These are phyloP conservation scores for Esox lucius DNA, from an alignment of 2,797 vertebrate genomes.

Conservation along the genomic window DNA sequence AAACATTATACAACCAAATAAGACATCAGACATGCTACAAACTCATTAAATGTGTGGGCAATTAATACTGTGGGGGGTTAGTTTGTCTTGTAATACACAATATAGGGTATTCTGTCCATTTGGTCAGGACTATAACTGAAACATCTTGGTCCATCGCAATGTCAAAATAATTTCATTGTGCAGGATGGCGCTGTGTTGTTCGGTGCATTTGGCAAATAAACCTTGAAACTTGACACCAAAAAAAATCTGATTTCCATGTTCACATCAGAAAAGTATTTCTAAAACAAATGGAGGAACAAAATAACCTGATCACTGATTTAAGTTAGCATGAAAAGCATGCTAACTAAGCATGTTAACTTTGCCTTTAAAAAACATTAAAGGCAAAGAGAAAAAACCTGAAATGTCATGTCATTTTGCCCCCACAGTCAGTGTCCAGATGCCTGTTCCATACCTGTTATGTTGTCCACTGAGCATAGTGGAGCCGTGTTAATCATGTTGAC, in stretches of 20 bases:
- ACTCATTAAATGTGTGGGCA: neutral
- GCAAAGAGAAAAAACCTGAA: neutral
- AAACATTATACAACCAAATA: neutral
- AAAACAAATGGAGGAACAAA: neutral
- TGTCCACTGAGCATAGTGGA: slow-evolving; percentile 85
- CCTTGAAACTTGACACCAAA: too few species aligned
- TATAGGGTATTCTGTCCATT: neutral
- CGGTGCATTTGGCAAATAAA: too few species aligned
- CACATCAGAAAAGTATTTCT: neutral
- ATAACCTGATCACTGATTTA: neutral
- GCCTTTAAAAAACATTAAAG: neutral
- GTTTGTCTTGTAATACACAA: neutral
- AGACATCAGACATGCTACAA: neutral
- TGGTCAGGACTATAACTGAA: neutral
- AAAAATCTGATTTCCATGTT: neutral
- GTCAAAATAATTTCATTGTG: too few species aligned
- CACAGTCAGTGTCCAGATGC: neutral
- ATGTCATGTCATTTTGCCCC: neutral
- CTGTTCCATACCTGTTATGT: slow-evolving; percentile 82
- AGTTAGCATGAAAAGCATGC: neutral
- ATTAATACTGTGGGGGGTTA: neutral
- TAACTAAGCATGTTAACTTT: too few species aligned
- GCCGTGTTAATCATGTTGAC: slow-evolving; percentile 93
- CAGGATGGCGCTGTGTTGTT: too few species aligned
- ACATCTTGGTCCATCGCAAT: neutral